Conservation (phyloP, 2,113 vertebrate species). For the Pollimyrus isidori region DNA sequence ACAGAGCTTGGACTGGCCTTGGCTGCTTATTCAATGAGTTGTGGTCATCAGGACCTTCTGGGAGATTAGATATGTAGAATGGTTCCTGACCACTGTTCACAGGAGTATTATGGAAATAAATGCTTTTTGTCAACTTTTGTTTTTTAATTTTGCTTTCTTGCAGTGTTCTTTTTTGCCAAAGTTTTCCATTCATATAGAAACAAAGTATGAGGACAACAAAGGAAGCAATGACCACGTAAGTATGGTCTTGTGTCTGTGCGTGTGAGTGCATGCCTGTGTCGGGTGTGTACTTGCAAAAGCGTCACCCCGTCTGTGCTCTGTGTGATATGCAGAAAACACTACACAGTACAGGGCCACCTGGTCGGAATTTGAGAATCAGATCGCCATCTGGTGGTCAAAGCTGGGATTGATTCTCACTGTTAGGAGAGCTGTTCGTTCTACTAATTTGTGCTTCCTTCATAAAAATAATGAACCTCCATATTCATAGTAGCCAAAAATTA, state of each 20-base stretch:
- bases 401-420: not conserved
- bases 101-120: not conserved
- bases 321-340: not conserved
- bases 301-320: not conserved
- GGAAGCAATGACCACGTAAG: slow-evolving; percentile 80
- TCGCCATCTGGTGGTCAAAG: not conserved
- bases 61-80: not conserved
- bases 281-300: not conserved
- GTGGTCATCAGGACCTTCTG: not conserved
- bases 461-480: not conserved
- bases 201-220: slow-evolving; percentile 87
- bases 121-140: not conserved
- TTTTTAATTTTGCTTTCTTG: slow-evolving; percentile 16
- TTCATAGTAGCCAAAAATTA: not conserved
- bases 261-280: not conserved
- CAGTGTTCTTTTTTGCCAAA: slow-evolving; percentile 87
- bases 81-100: not conserved
- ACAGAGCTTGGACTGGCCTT: not conserved
- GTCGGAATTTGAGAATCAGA: not conserved
- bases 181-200: slow-evolving; percentile 89
- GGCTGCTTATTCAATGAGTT: not conserved
- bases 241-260: slow-evolving; percentile 29
- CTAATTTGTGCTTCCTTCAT: not conserved
- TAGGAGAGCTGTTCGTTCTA: not conserved
- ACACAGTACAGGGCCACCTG: not conserved